These are phyloP conservation scores for Cheumatopsyche charites DNA, from an alignment of 1,140 invertebrate genomes.

Conservation along the genomic window DNA sequence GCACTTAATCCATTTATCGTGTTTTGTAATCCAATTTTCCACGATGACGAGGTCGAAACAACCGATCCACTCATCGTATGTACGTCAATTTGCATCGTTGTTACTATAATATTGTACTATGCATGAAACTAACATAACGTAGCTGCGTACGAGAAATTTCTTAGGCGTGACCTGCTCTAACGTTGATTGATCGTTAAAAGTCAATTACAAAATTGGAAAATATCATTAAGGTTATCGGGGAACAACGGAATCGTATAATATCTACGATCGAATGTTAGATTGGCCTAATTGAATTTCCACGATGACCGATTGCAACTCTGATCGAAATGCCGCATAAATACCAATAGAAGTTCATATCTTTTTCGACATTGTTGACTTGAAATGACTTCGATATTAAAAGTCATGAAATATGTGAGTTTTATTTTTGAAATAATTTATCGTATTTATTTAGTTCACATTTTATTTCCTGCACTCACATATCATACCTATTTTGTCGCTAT, in stretches of 20 bases:
- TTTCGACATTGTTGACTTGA: too few species aligned
- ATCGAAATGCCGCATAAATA: conserved; percentile 5
- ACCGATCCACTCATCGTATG: not conserved
- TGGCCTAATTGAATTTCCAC: not conserved
- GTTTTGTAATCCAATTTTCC: conserved; percentile 14
- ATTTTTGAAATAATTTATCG: too few species aligned
- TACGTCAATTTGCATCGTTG: too few species aligned
- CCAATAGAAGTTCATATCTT: not conserved
- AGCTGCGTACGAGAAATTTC: not conserved
- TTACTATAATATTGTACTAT: too few species aligned
- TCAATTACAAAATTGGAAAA: conserved; percentile 5
- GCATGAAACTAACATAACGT: not conserved
- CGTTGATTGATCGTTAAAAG: conserved; percentile 9
- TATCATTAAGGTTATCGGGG: not conserved
- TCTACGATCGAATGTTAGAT: too few species aligned
- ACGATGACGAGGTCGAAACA: not conserved
- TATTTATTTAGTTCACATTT: too few species aligned
- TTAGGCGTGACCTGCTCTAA: not conserved
- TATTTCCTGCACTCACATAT: too few species aligned
- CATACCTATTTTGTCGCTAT: too few species aligned
- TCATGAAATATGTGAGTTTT: too few species aligned
- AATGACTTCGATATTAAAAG: too few species aligned
- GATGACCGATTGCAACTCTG: not conserved
- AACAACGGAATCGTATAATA: too few species aligned
- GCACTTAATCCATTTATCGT: conserved; percentile 15